Conservation (phyloP, 2,888 invertebrate species). For the Andrena dorsata region DNA sequence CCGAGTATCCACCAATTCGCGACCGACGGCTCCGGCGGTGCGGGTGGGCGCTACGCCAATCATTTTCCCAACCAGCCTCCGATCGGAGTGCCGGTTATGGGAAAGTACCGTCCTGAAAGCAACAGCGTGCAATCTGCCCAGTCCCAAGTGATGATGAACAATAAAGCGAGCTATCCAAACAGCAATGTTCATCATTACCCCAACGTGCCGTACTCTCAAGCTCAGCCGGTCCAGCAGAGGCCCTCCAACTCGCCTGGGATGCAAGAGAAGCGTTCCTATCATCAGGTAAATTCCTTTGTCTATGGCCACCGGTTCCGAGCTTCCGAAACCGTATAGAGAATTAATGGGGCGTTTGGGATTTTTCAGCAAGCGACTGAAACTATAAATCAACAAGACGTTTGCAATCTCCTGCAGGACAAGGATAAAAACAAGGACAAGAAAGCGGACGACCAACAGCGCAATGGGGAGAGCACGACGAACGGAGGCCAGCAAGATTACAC, state of each 20-base stretch:
- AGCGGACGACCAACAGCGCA: slow-evolving; percentile 82
- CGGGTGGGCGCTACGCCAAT: slow-evolving; percentile 83
- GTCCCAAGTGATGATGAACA: slow-evolving; percentile 84
- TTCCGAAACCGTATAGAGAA: background rate
- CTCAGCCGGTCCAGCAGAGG: slow-evolving; percentile 82
- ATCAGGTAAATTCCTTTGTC: slow-evolving; percentile 77
- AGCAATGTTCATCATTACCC: slow-evolving; percentile 84
- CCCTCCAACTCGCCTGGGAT: slow-evolving; percentile 83
- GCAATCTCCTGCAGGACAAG: slow-evolving; percentile 83
- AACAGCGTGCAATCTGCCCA: slow-evolving; percentile 83
- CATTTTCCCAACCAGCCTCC: slow-evolving; percentile 87
- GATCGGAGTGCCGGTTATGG: slow-evolving; percentile 87
- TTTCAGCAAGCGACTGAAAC: slow-evolving; percentile 79
- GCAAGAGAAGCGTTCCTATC: slow-evolving; percentile 83
- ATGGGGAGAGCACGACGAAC: slow-evolving; percentile 85
- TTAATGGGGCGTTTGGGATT: slow-evolving; percentile 31
- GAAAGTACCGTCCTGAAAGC: slow-evolving; percentile 87
- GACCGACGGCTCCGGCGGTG: slow-evolving; percentile 87
- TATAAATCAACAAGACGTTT: slow-evolving; percentile 82
- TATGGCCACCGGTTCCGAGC: background rate
- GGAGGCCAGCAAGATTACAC: slow-evolving; percentile 87
- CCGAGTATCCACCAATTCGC: slow-evolving; percentile 94
- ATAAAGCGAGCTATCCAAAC: slow-evolving; percentile 82
- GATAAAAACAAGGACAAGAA: slow-evolving; percentile 82
- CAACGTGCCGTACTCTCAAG: slow-evolving; percentile 83